Base-by-base conservation (phyloP, 2,888 invertebrate genomes). In the Ectropis crepuscularia region DNA sequence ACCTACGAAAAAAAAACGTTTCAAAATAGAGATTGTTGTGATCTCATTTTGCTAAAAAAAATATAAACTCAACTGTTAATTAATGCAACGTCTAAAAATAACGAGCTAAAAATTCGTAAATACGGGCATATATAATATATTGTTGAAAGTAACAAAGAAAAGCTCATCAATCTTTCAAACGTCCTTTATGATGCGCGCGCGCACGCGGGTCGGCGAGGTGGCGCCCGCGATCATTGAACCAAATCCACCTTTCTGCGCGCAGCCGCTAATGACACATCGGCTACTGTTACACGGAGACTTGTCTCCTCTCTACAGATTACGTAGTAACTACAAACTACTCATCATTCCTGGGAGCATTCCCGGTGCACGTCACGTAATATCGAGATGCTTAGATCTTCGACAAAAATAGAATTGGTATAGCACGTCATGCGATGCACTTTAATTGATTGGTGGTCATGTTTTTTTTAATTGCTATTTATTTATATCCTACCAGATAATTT, bases 201-300 rank as follows among this genome's bases (percentile, higher is more conserved):
- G 58, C 59, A 59, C 9, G 57, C 36, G 16, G 9, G n/a, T 36
- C 50, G 37, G 36, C 59, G 46, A 51, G 43, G 48, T 36, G 61
- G 68, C 67, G 62, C 68, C 65, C 60, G 53, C 64, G 53, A 74
- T 72, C 71, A 72, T 66, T 75, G 72, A 72, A 74, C 75, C 67
- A 71, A 70, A 71, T 71, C 69, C 67, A 71, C 65, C 70, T 68
- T 70, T 65, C 65, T 55, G 53, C 49, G 16, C 41, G 46, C 59
- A 57, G 63, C 48, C 55, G 50, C 47, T 65, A 64, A 63, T 68
- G 67, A 67, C 67, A 61, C 67, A 45, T 62, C 47, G 55, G 28
- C 47, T 48, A 53, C 46, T 59, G 57, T 57, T 55, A 46, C 50
- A 16, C 10, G 9, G 43, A 41, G 51, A 53, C 57, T 53, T 12